These are phyloP conservation scores for Stictocephala bisonia DNA, from an alignment of 2,888 invertebrate genomes.

Conservation along the genomic window DNA sequence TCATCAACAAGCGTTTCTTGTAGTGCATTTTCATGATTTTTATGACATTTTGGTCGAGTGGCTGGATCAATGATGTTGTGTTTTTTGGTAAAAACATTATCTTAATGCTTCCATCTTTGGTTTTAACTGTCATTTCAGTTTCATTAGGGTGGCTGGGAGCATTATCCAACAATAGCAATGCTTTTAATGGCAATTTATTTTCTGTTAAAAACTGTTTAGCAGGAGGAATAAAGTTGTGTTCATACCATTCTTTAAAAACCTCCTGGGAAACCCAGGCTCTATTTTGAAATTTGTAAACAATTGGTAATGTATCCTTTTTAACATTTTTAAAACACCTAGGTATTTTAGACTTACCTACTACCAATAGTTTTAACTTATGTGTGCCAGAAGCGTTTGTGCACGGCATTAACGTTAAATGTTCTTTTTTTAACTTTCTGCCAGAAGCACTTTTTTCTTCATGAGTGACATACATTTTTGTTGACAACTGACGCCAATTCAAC, in stretches of 20 bases:
- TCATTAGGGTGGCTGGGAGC: not conserved
- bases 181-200: not conserved
- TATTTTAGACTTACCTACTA: not conserved
- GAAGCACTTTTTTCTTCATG: conserved; percentile 3
- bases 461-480: not conserved
- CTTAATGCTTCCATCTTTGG: not conserved
- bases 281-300: conserved; percentile 10
- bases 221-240: not conserved
- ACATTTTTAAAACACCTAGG: conserved; percentile 5
- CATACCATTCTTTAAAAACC: not conserved
- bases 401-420: not conserved
- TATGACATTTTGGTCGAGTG: not conserved
- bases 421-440: not conserved
- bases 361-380: not conserved
- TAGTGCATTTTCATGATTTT: not conserved
- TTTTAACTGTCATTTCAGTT: not conserved
- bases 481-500: not conserved
- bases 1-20: not conserved
- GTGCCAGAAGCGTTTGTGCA: not conserved
- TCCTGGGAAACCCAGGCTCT: not conserved
- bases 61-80: not conserved
- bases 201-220: not conserved
- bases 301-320: not conserved
- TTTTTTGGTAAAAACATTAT: not conserved
- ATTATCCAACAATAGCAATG: not conserved